Conservation (phyloP, 2,888 invertebrate species). For the Melolontha melolontha region DNA sequence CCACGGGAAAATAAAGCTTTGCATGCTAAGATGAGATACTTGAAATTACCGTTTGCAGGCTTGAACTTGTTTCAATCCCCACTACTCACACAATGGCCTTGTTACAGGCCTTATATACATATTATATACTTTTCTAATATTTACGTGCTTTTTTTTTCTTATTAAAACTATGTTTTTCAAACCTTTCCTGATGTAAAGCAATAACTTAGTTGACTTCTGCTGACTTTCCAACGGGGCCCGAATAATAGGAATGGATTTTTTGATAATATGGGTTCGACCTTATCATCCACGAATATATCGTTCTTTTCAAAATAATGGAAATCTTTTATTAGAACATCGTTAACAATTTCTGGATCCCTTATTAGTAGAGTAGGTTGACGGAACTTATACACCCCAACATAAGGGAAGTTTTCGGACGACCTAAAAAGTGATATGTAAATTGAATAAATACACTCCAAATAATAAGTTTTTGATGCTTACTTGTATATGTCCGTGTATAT, state of each 20-base stretch:
- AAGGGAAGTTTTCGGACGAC: conserved; percentile 50
- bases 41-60: no score
- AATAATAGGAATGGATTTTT: conserved; percentile 66
- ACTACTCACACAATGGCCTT: no score
- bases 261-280: conserved; percentile 65
- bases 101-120: no score
- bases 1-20: no score
- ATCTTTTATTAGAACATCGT: conserved; percentile 58
- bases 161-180: conserved; percentile 36
- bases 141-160: no score
- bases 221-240: conserved; percentile 67
- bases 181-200: conserved; percentile 67
- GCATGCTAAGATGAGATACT: no score
- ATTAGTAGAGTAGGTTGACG: conserved; percentile 57
- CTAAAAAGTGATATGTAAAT: no score
- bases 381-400: conserved; percentile 60
- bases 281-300: conserved; percentile 60
- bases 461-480: no score
- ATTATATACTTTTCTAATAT: no score
- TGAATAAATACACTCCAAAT: no score
- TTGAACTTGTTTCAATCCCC: no score
- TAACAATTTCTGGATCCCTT: conserved; percentile 60
- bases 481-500: conserved; percentile 55
- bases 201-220: conserved; percentile 66
- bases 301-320: conserved; percentile 62